Percentiles rank a stretch among this genome's conserved stretches.
Evolutionary conservation across 92 coral and sea anemone species (phyloP).

Genomic region (Parazoanthus darwini): DNA sequence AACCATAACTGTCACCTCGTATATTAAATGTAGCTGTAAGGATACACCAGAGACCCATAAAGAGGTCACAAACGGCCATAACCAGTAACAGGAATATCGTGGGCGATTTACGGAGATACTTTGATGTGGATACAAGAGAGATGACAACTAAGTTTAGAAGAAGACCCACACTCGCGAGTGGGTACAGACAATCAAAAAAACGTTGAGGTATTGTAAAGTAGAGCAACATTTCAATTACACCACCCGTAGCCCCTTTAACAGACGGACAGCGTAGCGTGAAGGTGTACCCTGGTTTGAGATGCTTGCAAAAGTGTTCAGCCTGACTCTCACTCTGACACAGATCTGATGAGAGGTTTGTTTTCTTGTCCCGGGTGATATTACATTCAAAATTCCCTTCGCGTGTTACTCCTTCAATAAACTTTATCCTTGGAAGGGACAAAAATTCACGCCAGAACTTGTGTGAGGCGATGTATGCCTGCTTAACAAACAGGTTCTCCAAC

Average conservation of each 20-base stretch:
- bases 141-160: too few relatives aligned
- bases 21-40: background rate
- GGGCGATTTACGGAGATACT: conserved; percentile 1
- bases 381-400: background rate
- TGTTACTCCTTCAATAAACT: background rate
- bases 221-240: background rate
- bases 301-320: background rate
- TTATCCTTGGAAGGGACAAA: background rate
- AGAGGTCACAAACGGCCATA: conserved; percentile 13
- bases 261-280: background rate
- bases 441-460: background rate
- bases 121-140: background rate
- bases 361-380: background rate
- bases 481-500: background rate
- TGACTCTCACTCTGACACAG: background rate
- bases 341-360: background rate
- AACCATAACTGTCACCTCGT: background rate
- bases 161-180: too few relatives aligned
- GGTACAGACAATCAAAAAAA: too few relatives aligned
- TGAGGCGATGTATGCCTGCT: background rate
- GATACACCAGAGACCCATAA: background rate
- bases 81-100: background rate
- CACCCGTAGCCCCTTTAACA: too few relatives aligned
- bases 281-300: background rate
- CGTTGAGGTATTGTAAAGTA: background rate